Evolutionary conservation across 2,797 vertebrate genomes (phyloP).

Genomic region (Gymnocypris eckloni): DNA sequence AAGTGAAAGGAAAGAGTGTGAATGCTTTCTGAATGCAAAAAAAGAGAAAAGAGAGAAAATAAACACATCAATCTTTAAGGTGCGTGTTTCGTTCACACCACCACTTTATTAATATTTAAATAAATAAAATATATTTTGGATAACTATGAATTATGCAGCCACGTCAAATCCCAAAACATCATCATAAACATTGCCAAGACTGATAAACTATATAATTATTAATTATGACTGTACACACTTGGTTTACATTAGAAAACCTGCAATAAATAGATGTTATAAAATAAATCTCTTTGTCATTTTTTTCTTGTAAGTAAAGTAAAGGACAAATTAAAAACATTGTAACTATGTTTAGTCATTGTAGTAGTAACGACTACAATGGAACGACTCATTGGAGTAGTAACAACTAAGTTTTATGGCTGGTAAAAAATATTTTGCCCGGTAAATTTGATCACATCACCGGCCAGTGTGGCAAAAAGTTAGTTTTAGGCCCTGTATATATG

Average conservation of each 20-base stretch:
- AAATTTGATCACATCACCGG: no score
- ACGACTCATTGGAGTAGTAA: no score
- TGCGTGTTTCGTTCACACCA: slow-evolving; percentile 10
- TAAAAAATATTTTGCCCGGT: no score
- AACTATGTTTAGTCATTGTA: no score
- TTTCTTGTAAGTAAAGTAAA: no score
- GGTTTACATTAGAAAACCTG: neutral
- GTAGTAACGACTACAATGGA: no score
- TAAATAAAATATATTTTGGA: slow-evolving; percentile 24
- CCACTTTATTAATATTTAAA: slow-evolving; percentile 30
- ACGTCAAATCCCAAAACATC: slow-evolving; percentile 26
- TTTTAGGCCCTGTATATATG: no score
- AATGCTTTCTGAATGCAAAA: neutral
- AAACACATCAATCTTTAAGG: slow-evolving; percentile 15
- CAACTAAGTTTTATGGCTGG: no score
- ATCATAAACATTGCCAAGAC: neutral
- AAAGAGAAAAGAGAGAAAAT: neutral
- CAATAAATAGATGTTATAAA: no score
- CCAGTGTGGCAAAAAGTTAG: no score
- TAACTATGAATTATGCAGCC: slow-evolving; percentile 32
- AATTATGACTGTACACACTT: slow-evolving; percentile 9
- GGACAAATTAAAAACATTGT: no score
- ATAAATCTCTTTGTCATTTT: no score
- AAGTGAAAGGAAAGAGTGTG: slow-evolving; percentile 7
- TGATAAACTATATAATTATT: slow-evolving; percentile 5